phyloP scores from a whole-genome alignment of 2,888 invertebrate species.

The Bursaphelenchus okinawaensis region DNA sequence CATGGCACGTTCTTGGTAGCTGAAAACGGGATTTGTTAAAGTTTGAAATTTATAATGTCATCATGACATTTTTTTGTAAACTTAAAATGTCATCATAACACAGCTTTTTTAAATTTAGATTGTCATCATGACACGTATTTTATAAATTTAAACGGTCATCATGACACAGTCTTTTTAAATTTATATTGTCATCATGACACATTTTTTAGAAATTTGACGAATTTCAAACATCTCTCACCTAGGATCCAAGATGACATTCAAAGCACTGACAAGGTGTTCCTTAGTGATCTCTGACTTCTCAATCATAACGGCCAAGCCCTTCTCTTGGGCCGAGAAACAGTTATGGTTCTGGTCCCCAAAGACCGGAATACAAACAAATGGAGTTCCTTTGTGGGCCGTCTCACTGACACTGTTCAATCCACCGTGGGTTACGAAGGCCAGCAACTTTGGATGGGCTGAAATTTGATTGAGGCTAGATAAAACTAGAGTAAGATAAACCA shows the following conservation, averaged over 20 bases:
- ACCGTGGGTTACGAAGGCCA: constrained; percentile 22
- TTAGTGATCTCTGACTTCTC: neutral
- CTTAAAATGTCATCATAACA: no score
- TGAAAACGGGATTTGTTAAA: neutral
- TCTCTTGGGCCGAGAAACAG: neutral
- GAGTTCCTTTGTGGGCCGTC: constrained; percentile 3
- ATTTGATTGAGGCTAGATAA: no score
- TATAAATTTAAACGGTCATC: no score
- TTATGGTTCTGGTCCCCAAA: neutral
- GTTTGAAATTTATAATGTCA: no score
- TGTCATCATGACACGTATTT: no score
- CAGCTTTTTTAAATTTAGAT: no score
- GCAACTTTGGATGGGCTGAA: constrained; percentile 9
- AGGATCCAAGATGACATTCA: neutral
- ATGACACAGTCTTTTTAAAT: no score
- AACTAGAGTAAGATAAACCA: no score
- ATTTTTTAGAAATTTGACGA: no score
- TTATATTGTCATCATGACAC: no score
- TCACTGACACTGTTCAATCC: constrained; percentile 15
- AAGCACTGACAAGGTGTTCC: constrained; percentile 10
- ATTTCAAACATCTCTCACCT: neutral
- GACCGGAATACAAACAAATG: constrained; percentile 5
- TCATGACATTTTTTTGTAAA: no score
- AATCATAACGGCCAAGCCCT: neutral
- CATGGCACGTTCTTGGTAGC: neutral